Evolutionary conservation across 2,113 vertebrate genomes (phyloP).

Genomic region (Arothron firmamentum): DNA sequence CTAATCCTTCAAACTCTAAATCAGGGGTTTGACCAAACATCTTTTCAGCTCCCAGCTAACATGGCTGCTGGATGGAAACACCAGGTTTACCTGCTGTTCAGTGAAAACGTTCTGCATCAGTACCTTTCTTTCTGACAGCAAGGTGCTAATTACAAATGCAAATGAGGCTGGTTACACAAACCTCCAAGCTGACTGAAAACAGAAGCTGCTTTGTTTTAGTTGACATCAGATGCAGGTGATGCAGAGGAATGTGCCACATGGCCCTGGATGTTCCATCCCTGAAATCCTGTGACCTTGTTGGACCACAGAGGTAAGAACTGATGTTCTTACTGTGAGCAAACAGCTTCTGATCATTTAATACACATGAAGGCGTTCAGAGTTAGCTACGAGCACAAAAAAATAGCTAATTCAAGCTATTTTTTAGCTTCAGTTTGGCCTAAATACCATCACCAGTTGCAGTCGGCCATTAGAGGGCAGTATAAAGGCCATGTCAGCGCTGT

Average conservation of each 20-base stretch:
- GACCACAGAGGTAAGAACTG: too few species aligned
- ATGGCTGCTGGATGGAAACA: conserved; percentile 9
- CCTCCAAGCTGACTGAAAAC: background rate
- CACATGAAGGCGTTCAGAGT: too few species aligned
- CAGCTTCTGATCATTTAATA: background rate
- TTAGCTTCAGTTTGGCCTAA: too few species aligned
- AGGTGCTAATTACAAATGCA: conserved; percentile 63
- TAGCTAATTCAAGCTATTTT: too few species aligned
- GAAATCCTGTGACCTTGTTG: conserved; percentile 46
- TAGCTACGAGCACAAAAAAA: too few species aligned
- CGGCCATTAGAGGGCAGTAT: too few species aligned
- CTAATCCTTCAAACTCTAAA: conserved; percentile 26
- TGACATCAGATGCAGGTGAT: conserved; percentile 50
- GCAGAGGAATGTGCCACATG: conserved; percentile 60
- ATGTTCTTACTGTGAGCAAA: conserved; percentile 8
- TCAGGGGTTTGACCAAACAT: conserved; percentile 33
- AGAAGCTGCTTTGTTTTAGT: conserved; percentile 9
- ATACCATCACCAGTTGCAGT: too few species aligned
- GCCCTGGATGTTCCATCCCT: conserved; percentile 38
- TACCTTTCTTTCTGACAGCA: conserved; percentile 10
- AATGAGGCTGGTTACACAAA: conserved; percentile 37
- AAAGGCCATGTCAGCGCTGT: too few species aligned
- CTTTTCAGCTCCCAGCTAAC: conserved; percentile 15
- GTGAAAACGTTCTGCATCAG: conserved; percentile 27
- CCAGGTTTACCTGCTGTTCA: conserved; percentile 20